Percentiles rank a stretch among this genome's conserved stretches.
These are phyloP conservation scores for Drosophila guanche DNA, from an alignment of 1,140 invertebrate genomes.

Conservation along the genomic window DNA sequence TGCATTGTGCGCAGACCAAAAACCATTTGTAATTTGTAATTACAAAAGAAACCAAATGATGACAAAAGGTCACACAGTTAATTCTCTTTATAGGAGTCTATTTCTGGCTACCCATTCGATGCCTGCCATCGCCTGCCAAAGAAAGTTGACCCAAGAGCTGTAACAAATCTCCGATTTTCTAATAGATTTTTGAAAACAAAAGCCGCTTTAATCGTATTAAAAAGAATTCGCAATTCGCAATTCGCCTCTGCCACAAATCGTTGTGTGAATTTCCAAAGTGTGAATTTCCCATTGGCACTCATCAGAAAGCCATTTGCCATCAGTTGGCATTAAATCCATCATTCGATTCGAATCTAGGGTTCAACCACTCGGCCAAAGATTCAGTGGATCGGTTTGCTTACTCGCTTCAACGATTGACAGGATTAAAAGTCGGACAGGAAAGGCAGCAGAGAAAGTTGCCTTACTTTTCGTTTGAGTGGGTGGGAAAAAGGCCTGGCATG, in stretches of 20 bases:
- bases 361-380: conserved; percentile 39
- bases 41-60: conserved; percentile 14
- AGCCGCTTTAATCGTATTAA: conserved; percentile 24
- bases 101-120: neutral
- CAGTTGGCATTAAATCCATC: conserved; percentile 17
- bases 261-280: conserved; percentile 35
- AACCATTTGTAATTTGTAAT: conserved; percentile 38
- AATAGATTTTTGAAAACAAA: conserved; percentile 21
- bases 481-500: conserved; percentile 14
- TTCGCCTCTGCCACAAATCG: conserved; percentile 10
- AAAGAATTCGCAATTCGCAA: conserved; percentile 36
- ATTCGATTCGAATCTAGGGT: conserved; percentile 26
- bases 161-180: conserved; percentile 27
- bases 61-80: conserved; percentile 23
- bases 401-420: conserved; percentile 33
- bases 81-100: conserved; percentile 8
- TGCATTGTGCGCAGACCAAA: conserved; percentile 45
- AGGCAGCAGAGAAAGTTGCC: conserved; percentile 31
- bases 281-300: conserved; percentile 43
- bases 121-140: conserved; percentile 10
- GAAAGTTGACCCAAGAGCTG: conserved; percentile 16
- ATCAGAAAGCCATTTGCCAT: conserved; percentile 53
- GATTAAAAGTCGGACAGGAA: conserved; percentile 8
- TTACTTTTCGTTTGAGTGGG: conserved; percentile 15
- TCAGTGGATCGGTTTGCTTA: conserved; percentile 29